Base-by-base conservation (phyloP, 2,888 invertebrate genomes). In the Zeuzera pyrina region DNA sequence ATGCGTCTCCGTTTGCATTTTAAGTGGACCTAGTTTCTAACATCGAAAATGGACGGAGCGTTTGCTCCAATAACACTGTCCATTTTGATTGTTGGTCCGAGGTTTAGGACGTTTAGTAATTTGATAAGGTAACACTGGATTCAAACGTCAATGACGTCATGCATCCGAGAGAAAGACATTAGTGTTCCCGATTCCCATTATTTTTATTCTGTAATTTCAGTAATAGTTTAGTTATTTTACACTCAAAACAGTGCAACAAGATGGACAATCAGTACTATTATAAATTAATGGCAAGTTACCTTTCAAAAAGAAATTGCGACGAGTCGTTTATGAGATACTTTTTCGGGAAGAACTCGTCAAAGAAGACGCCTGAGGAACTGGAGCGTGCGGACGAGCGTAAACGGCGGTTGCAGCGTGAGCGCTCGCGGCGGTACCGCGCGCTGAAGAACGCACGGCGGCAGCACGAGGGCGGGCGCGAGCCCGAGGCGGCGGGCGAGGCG, bases 221-320 rank as follows among this genome's bases (percentile, higher is more conserved):
- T 58, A 62, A 50, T 56, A 56, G 15, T 15, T 46, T 49, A 37
- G 45, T 42, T 32, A 16, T 2, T 25, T 29, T 29, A 4, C 15
- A 7, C 24, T 12, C 27, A 14, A 13, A 7, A 27, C 12, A 4
- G n/a, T 29, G 1, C 13, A 28, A 26, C 22, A 12, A 30, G 8
- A 83, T 83, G 81, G 81, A 81, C 48, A 81, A 77, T 50, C 81
- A 83, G 47, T 81, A 83, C 47, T 83, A 83, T 43, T 81, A 81
- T 45, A 81, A 83, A 45, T 44, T 81, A 32, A 83, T 83, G 83
- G 81, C 81, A 12, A 83, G 71, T 45, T 83, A 83, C 47, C 49
- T 83, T 27, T 81, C 83, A 12, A 83, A 83, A 62, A 61, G 78
- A 29, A 81, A 81, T 57, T 83, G 81, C 49, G 81, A 81, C 57